Evolutionary conservation across 2,113 vertebrate genomes (phyloP), one percentile per base, ranked within the genome.

Genomic region (Microcebus murinus): DNA sequence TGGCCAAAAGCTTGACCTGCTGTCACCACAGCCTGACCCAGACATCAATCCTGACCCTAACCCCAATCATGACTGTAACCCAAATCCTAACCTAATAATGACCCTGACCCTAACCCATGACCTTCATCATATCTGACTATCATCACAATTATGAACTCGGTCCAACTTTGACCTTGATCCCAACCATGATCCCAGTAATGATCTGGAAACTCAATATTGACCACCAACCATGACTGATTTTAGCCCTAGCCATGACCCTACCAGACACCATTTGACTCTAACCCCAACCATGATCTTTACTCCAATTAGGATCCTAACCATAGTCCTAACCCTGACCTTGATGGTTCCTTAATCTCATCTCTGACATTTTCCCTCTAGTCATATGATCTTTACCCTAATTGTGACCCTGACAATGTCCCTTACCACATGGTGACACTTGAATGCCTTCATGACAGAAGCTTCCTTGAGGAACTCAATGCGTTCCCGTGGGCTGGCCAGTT

Each of bases 371-470:
- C 20, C n/a, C 17, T 89, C 70, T 81, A 14, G 52, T 14, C 50
- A 36, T 23, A 21, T 77, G 50, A 42, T 27, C 50, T 36, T 42
- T 61, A 52, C 7, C 9, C 39, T 29, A 31, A 31, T 13, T n/a
- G 18, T 50, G n/a, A 36, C 73, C 57, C 55, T 15, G 63, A 71
- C 31, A 31, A 2, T 52, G 57, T 76, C 89, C 87, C 98, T 98
- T 97, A 99, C 99, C 98, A 99, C 99, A 0, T 99, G 99, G 95
- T 99, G 99, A 94, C 99, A 99, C 96, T 99, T 98, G 97, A 99
- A 99, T 18, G 99, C 99, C 81, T 99, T 99, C 99, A 99, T 99
- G 89, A 99, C 99, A 0, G 99, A 99, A 17, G 99, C 99, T 93
- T 99, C 99, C 1, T 99, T 99, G 97, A 99, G 98, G 97, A 99